phyloP scores from a whole-genome alignment of 2,888 invertebrate genomes.

The Alsophila aescularia region DNA sequence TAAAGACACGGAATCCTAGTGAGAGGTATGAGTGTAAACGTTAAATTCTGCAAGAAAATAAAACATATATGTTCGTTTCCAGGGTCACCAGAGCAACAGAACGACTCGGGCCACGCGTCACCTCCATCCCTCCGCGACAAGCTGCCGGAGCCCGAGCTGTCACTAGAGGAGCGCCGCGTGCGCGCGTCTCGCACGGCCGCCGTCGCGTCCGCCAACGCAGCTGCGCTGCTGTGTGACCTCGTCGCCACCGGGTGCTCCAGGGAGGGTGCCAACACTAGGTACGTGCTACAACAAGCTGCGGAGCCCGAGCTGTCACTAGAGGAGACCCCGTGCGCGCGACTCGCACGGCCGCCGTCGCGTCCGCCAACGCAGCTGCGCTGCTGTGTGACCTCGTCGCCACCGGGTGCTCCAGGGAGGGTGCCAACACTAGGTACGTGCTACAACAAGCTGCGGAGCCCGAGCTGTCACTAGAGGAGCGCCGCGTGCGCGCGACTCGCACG shows the following conservation, averaged over 20 bases:
- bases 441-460: too few species aligned
- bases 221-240: slow-evolving; percentile 95
- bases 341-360: background rate
- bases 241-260: slow-evolving; percentile 73
- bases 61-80: background rate
- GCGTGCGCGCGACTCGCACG: background rate
- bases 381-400: slow-evolving; percentile 91
- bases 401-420: slow-evolving; percentile 56
- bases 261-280: slow-evolving; percentile 54
- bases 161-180: slow-evolving; percentile 1
- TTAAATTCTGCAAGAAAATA: too few species aligned
- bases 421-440: slow-evolving; percentile 52
- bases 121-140: background rate
- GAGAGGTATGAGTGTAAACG: too few species aligned
- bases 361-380: slow-evolving; percentile 84
- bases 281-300: too few species aligned
- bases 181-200: slow-evolving; percentile 83
- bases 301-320: background rate
- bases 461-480: background rate
- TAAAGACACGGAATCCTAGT: too few species aligned
- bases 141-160: background rate
- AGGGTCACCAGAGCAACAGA: background rate
- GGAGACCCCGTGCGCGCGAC: background rate
- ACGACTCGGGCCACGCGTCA: background rate
- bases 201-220: slow-evolving; percentile 93